Evolutionary conservation across 2,888 invertebrate genomes (phyloP).

Genomic region (Microctonus aethiopoides): DNA sequence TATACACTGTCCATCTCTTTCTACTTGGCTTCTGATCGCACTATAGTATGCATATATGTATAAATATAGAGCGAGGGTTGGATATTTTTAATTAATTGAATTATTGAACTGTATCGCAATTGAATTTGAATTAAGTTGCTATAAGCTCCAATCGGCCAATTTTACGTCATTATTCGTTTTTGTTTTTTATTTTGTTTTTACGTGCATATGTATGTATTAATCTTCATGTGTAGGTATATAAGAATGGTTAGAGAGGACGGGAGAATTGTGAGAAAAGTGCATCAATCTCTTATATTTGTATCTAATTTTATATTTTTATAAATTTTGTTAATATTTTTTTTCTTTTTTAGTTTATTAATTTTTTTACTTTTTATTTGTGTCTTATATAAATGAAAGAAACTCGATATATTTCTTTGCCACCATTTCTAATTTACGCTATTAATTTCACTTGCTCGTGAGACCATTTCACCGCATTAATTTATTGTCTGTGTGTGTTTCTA

Average conservation of each 20-base stretch:
- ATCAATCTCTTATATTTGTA: conserved; percentile 2
- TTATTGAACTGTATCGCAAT: conserved; percentile 66
- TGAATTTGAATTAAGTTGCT: conserved; percentile 63
- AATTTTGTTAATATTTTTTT: background rate
- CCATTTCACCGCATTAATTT: conserved; percentile 6
- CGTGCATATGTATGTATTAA: background rate
- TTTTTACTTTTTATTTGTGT: background rate
- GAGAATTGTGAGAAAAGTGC: conserved; percentile 1
- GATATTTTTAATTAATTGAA: conserved; percentile 66
- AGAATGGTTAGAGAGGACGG: conserved; percentile 16
- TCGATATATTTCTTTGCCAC: conserved; percentile 12
- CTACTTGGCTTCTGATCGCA: conserved; percentile 11
- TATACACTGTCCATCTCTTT: conserved; percentile 10
- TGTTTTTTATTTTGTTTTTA: background rate
- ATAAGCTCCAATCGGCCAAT: conserved; percentile 53
- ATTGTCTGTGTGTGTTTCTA: background rate
- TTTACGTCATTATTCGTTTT: conserved; percentile 57
- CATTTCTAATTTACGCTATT: conserved; percentile 33
- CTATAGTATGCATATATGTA: background rate
- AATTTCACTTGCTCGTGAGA: conserved; percentile 29
- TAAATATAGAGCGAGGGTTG: conserved; percentile 43
- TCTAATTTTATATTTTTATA: background rate
- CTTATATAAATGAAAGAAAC: no score
- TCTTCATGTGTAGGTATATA: background rate
- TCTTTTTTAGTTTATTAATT: background rate